Conservation (phyloP, 2,113 vertebrate species). For the Laticauda laticaudata region DNA sequence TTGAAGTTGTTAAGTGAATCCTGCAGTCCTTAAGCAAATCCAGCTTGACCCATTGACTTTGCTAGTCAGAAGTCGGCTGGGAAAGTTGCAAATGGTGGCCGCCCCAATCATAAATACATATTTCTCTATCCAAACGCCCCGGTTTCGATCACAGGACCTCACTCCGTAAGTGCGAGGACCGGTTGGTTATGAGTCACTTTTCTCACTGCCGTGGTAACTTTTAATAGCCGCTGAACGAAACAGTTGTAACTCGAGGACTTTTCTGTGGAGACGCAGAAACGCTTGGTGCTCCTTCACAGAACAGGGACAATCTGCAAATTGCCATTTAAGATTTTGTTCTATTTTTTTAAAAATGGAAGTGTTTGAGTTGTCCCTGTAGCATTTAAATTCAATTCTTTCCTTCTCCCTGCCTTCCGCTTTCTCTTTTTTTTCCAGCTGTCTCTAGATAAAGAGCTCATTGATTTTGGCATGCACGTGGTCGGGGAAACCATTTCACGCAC, state of each 20-base stretch:
- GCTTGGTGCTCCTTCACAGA: conserved; percentile 30
- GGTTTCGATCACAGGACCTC: too few relatives aligned
- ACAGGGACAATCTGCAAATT: neutral
- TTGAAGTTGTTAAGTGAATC: too few relatives aligned
- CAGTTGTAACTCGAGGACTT: neutral
- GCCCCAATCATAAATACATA: neutral
- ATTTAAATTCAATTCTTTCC: conserved; percentile 39
- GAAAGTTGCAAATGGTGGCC: too few relatives aligned
- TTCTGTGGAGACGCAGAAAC: conserved; percentile 3
- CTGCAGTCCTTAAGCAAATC: too few relatives aligned
- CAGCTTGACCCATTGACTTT: too few relatives aligned
- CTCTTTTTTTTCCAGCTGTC: conserved; percentile 74
- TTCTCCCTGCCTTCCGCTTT: conserved; percentile 31
- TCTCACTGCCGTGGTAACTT: neutral
- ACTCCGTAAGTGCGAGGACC: too few relatives aligned
- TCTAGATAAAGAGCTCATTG: conserved; percentile 82
- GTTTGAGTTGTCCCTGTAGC: conserved; percentile 26
- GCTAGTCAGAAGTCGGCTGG: too few relatives aligned
- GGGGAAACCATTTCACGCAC: conserved; percentile 81
- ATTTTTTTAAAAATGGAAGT: too few relatives aligned
- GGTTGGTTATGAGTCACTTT: neutral
- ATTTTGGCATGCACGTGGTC: conserved; percentile 87
- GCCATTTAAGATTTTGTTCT: too few relatives aligned
- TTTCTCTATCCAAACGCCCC: too few relatives aligned
- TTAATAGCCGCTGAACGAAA: neutral